A percentile compares a stretch with the other conserved stretches of the same genome.
Conservation (phyloP, 2,797 vertebrate genomes). For the Gambusia yucatana region DNA sequence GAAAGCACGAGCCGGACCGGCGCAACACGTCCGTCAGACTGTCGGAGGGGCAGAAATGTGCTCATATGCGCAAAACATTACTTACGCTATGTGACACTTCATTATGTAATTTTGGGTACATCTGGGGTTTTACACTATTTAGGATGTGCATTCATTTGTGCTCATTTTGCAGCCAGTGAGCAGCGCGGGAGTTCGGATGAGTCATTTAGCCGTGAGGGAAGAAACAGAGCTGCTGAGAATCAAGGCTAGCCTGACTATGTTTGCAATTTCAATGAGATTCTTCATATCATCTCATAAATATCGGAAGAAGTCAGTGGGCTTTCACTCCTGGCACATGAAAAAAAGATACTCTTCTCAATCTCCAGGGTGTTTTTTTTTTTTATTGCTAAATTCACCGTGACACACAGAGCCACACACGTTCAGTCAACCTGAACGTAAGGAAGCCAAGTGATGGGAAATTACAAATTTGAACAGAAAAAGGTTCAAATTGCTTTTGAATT, state of each 20-base stretch:
- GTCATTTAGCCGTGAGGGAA: constrained; percentile 51
- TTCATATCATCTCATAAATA: constrained; percentile 42
- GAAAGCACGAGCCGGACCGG: constrained; percentile 21
- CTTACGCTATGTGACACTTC: constrained; percentile 18
- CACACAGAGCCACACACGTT: background rate
- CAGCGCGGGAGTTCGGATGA: constrained; percentile 43
- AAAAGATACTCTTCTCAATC: constrained; percentile 24
- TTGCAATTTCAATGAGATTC: constrained; percentile 40
- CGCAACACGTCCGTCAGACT: constrained; percentile 19
- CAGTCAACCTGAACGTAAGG: background rate
- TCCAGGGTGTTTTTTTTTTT: constrained; percentile 16
- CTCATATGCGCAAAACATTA: constrained; percentile 22
- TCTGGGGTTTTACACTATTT: constrained; percentile 29
- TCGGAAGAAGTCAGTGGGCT: constrained; percentile 15
- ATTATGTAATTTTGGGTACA: constrained; percentile 34
- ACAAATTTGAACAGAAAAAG: background rate
- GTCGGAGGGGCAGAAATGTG: constrained; percentile 4
- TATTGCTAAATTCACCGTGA: constrained; percentile 14
- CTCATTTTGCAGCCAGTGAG: constrained; percentile 26
- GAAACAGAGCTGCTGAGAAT: constrained; percentile 46
- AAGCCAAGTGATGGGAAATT: background rate
- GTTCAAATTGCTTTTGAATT: background rate
- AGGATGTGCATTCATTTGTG: constrained; percentile 41
- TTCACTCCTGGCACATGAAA: constrained; percentile 15
- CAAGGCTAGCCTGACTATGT: constrained; percentile 20